phyloP scores from a whole-genome alignment of 1,140 invertebrate genomes.

The Coptotermes formosanus region DNA sequence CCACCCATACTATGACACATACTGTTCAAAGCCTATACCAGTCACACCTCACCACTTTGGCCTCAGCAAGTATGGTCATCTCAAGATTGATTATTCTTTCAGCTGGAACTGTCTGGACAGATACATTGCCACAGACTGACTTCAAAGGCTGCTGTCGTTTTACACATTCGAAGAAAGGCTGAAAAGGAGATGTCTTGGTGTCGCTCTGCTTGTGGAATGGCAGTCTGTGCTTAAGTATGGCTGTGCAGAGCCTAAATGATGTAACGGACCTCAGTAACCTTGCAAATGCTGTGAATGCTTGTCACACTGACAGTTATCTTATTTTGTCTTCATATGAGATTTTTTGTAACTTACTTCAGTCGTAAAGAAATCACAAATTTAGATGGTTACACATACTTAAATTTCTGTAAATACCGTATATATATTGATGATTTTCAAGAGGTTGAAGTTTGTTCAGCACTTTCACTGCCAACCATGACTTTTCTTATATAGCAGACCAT shows the following conservation, averaged over 20 bases:
- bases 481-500: background rate
- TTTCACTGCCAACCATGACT: background rate
- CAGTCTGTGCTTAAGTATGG: background rate
- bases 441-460: background rate
- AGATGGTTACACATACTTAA: background rate
- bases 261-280: background rate
- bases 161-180: no score
- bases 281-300: background rate
- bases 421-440: background rate
- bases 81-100: slow-evolving; percentile 72
- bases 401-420: background rate
- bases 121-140: slow-evolving; percentile 48
- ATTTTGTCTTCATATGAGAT: no score
- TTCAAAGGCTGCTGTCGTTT: no score
- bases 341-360: background rate
- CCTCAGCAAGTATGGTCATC: slow-evolving; percentile 65
- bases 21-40: slow-evolving; percentile 34
- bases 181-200: no score
- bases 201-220: no score
- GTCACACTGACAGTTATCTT: background rate
- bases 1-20: slow-evolving; percentile 17
- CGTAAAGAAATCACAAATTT: background rate
- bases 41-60: slow-evolving; percentile 50
- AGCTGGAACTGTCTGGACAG: slow-evolving; percentile 68
- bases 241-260: background rate